phyloP scores from a whole-genome alignment of 2,113 vertebrate genomes.

The Uria aalge region DNA sequence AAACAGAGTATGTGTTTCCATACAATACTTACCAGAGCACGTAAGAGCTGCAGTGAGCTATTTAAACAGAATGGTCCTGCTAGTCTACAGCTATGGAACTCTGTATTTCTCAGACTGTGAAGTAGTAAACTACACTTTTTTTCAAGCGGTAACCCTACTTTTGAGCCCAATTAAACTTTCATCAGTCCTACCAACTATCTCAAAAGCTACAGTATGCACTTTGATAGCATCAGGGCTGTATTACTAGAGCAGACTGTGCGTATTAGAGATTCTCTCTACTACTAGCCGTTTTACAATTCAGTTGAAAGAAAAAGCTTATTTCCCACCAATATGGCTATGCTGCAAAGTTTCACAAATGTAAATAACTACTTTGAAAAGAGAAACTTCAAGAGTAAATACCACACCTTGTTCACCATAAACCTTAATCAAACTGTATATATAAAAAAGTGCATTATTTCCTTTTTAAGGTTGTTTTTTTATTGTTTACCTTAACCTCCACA shows the following conservation, averaged over 20 bases:
- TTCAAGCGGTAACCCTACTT: not conserved
- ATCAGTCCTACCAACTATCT: not conserved
- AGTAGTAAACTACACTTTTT: not conserved
- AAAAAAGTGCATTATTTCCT: not conserved
- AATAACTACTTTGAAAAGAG: not conserved
- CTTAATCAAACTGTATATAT: not conserved
- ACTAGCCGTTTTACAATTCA: not conserved
- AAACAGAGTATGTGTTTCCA: not conserved
- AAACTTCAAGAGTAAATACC: not conserved
- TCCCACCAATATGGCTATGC: not conserved
- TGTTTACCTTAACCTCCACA: slow-evolving; percentile 94
- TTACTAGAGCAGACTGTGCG: not conserved
- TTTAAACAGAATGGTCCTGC: not conserved
- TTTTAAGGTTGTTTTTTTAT: not conserved
- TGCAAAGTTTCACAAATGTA: not conserved
- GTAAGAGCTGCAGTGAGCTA: not conserved
- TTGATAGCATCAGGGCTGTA: not conserved
- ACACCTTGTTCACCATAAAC: not conserved
- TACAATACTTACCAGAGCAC: not conserved
- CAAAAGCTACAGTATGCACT: not conserved
- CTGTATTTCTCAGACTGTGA: not conserved
- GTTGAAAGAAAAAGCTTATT: not conserved
- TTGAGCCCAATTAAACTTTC: not conserved
- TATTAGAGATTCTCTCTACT: not conserved
- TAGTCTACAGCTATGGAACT: not conserved